Base-by-base conservation (phyloP, 2,888 invertebrate species). In the Sinhomidia bicolor region DNA sequence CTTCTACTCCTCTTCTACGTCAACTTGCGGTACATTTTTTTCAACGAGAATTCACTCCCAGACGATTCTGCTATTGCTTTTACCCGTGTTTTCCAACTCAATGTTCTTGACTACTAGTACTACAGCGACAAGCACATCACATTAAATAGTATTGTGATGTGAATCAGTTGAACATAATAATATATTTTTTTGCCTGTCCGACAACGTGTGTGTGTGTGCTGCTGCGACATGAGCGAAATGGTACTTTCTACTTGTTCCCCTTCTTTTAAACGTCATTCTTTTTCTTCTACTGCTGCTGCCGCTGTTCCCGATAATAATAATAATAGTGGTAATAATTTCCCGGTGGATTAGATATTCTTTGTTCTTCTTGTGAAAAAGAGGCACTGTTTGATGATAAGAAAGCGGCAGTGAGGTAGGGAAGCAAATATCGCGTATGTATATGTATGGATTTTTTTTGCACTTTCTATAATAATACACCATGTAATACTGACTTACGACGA, bases 261-360 rank as follows among this genome's bases (percentile, higher is more conserved):
- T 41, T 9, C 68, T 41, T 17, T 68, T n/a, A 2, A n/a, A 68
- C 68, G 68, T 68, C 68, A 68, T 68, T 68, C 41, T 68, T n/a
- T 17, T 41, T 5, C 20, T 17, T 41, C 44, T 74, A 20, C 7
- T 44, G 14, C 60, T 60, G 23, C 12, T 26, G 4, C 60, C 4
- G n/a, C 17, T n/a, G n/a, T n/a, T 5, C 17, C 54, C n/a, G 54
- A 17, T 54, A 29, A 1, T 6, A 32, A 26, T 36, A 68, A 68
- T 68, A 41, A 62, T 65, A 81, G 80, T 80, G 29, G 32, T 54
- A 80, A 79, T 86, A 86, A 86, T 86, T 86, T 86, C 86, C 80
- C 86, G 32, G 79, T 80, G 86, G 76, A 76, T 76, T 51, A 20
- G 9, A 71, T 44, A 26, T 20, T 17, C 51, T 76, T 76, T 76